These are phyloP conservation scores for Pseudachorutes palmiensis DNA, from an alignment of 1,140 invertebrate species.

Conservation along the genomic window DNA sequence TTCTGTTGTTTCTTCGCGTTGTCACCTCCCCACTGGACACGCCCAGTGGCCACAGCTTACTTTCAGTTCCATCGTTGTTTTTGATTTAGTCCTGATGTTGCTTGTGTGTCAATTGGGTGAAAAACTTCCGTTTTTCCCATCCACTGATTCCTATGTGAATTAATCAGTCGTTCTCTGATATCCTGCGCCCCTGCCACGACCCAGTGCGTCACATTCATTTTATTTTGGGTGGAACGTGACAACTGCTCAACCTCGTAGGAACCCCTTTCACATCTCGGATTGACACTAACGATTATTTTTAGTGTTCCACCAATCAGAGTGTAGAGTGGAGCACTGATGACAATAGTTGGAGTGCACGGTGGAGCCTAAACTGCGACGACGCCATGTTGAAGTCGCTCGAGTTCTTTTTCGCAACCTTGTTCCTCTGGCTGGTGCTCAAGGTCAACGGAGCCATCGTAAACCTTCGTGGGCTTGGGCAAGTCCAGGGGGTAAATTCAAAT, in stretches of 20 bases:
- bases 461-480: constrained; percentile 33
- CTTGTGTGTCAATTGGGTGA: neutral
- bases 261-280: no score
- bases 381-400: no score
- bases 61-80: no score
- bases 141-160: neutral
- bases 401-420: neutral
- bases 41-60: no score
- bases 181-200: neutral
- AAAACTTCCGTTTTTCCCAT: neutral
- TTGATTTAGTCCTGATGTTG: no score
- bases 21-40: no score
- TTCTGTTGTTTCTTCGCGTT: no score
- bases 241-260: no score
- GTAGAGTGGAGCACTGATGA: no score
- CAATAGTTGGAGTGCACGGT: no score
- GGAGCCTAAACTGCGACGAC: no score
- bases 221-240: constrained; percentile 7
- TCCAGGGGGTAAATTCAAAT: constrained; percentile 35
- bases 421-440: neutral
- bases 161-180: constrained; percentile 6
- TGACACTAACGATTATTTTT: neutral
- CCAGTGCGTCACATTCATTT: neutral
- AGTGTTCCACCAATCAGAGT: neutral
- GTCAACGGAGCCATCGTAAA: constrained; percentile 26